These are phyloP conservation scores for Chrysopilus asiliformis DNA, from an alignment of 2,888 invertebrate species.

Conservation along the genomic window DNA sequence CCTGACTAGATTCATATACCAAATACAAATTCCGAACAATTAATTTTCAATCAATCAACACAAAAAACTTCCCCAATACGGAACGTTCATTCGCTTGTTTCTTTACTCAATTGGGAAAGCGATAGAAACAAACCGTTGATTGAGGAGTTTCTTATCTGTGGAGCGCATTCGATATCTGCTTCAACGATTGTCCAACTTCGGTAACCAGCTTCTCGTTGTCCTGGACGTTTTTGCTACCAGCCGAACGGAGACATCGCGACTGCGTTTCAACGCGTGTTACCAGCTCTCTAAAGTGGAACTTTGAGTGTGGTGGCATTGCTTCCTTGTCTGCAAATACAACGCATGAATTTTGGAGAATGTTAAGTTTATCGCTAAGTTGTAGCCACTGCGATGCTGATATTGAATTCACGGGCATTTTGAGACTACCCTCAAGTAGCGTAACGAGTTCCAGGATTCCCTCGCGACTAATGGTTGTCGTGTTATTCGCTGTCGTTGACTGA, in stretches of 20 bases:
- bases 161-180: constrained; percentile 36
- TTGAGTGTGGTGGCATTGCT: constrained; percentile 67
- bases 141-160: constrained; percentile 37
- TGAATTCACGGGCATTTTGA: constrained; percentile 40
- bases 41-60: too few relatives aligned
- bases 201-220: constrained; percentile 53
- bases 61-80: too few relatives aligned
- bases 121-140: too few relatives aligned
- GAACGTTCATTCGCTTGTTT: too few relatives aligned
- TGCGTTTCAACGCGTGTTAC: constrained; percentile 56
- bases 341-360: constrained; percentile 69
- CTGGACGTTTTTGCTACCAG: constrained; percentile 53
- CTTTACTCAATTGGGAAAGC: too few relatives aligned
- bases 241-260: constrained; percentile 52
- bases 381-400: constrained; percentile 56
- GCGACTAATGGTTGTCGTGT: constrained; percentile 37
- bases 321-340: constrained; percentile 68
- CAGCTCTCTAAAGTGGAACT: constrained; percentile 73
- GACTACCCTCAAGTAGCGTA: constrained; percentile 49
- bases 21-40: too few relatives aligned
- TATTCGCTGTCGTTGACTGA: constrained; percentile 23
- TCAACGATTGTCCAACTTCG: constrained; percentile 45
- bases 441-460: constrained; percentile 53
- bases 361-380: constrained; percentile 66
- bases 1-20: too few relatives aligned